Conservation (phyloP, 2,113 vertebrate genomes). For the Leptobrachium leishanense region DNA sequence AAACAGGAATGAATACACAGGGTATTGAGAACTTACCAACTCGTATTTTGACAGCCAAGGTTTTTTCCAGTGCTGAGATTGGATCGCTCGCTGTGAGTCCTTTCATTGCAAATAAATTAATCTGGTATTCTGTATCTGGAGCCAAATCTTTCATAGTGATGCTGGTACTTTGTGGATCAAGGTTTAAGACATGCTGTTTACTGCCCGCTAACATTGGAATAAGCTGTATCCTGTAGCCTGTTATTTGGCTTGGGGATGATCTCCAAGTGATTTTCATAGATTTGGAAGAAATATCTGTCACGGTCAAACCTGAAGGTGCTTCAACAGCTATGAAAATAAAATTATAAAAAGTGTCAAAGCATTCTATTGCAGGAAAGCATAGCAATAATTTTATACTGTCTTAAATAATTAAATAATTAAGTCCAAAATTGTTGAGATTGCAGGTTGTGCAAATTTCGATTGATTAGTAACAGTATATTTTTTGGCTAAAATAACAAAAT, state of each 20-base stretch:
- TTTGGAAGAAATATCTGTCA: slow-evolving; percentile 83
- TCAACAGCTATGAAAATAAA: slow-evolving; percentile 76
- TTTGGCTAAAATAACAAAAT: too few relatives aligned
- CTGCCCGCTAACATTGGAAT: slow-evolving; percentile 81
- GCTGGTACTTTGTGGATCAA: slow-evolving; percentile 73
- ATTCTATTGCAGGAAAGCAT: too few relatives aligned
- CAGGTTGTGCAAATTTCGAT: too few relatives aligned
- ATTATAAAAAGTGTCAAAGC: slow-evolving; percentile 17
- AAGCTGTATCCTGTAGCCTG: slow-evolving; percentile 86
- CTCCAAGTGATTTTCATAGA: slow-evolving; percentile 84
- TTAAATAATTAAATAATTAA: too few relatives aligned
- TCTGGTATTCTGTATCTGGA: slow-evolving; percentile 87
- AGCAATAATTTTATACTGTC: too few relatives aligned
- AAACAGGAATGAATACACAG: slow-evolving; percentile 27
- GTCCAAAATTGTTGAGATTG: too few relatives aligned
- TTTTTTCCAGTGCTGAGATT: slow-evolving; percentile 79
- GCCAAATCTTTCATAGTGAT: slow-evolving; percentile 81
- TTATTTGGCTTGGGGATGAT: slow-evolving; percentile 77
- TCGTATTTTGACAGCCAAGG: slow-evolving; percentile 81
- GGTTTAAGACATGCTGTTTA: slow-evolving; percentile 78
- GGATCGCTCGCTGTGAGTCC: slow-evolving; percentile 85
- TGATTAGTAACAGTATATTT: too few relatives aligned
- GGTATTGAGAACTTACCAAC: slow-evolving; percentile 76
- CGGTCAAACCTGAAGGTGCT: slow-evolving; percentile 80
- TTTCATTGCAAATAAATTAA: slow-evolving; percentile 83